Percentiles rank a stretch among this genome's conserved stretches.
These are phyloP conservation scores for Ephestia elutella DNA, from an alignment of 1,140 invertebrate genomes.

Conservation along the genomic window DNA sequence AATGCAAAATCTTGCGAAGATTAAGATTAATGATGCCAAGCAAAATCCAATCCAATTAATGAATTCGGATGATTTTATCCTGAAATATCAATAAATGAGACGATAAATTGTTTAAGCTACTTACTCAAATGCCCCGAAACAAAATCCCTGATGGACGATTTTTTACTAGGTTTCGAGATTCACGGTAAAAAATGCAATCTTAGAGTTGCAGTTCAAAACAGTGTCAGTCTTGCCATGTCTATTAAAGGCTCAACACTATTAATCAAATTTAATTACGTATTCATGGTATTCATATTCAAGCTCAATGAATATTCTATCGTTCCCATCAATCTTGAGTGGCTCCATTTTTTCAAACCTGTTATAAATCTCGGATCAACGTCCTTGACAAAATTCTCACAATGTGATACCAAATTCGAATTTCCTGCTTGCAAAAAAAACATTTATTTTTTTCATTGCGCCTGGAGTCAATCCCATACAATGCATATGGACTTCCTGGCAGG, in stretches of 20 bases:
- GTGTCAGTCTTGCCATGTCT: background rate
- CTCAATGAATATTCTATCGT: background rate
- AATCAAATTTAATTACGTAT: background rate
- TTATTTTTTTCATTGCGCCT: background rate
- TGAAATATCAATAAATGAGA: no score
- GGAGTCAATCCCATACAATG: constrained; percentile 7
- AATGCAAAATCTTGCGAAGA: no score
- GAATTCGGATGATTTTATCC: no score
- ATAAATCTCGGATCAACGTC: background rate
- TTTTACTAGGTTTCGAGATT: no score
- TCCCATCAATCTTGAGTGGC: background rate
- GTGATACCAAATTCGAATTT: background rate
- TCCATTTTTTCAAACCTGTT: background rate
- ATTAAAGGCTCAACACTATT: background rate
- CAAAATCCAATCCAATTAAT: no score
- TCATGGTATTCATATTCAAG: background rate
- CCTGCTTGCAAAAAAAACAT: background rate
- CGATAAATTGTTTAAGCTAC: no score
- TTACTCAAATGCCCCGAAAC: no score
- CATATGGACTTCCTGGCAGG: constrained; percentile 14
- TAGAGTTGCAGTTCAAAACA: no score
- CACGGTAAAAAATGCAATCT: no score
- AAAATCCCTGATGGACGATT: no score
- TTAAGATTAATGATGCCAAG: no score
- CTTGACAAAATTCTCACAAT: background rate